Base-by-base conservation (phyloP, 2,113 vertebrate genomes). In the Nothobranchius kuhntae region DNA sequence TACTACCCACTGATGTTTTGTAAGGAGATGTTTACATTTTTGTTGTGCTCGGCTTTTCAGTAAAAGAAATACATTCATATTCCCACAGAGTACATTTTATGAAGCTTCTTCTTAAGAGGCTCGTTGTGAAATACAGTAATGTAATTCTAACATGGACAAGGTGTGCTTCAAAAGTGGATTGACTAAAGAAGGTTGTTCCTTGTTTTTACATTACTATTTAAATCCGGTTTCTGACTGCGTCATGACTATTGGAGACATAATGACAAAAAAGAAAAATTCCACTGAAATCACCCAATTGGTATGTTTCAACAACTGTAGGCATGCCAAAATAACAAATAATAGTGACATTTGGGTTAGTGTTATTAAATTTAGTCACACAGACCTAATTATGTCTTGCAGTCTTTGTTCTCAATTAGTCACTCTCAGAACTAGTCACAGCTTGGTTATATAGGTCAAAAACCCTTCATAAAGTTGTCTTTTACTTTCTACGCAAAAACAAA, bases 1-100 rank as follows among this genome's bases (percentile, higher is more conserved):
- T 75, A 65, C 82, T 84, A 74, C 75, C 82, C 52, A 87, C 84
- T 86, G 79, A 89, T 77, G 72, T 78, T 60, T 26, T 44, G 40
- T 53, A 55, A 64, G 68, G 40, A 50, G 58, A 69, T 61, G 45
- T 68, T 70, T 53, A 56, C 68, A 65, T 65, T 53, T 74, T 61
- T 48, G 47, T 75, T 75, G 45, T 75, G 13, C 65, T 69, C 13
- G 47, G 70, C 65, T 82, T 74, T 74, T 65, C 42, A 54, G 36
- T 35, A 17, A 30, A 30, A 3, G 53, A 24, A 63, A 62, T 47
- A 61, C 53, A 13, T 30, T 30, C 30, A 30, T 30, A 30, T 30
- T 30, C 30, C 30, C 30, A 30, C 30, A 30, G 30, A 48, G 42
- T 24, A 6, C 64, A 30, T 78, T 67, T 69, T n/a, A 81, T 80